Conservation (phyloP, 2,113 vertebrate species). For the Mobula hypostoma region DNA sequence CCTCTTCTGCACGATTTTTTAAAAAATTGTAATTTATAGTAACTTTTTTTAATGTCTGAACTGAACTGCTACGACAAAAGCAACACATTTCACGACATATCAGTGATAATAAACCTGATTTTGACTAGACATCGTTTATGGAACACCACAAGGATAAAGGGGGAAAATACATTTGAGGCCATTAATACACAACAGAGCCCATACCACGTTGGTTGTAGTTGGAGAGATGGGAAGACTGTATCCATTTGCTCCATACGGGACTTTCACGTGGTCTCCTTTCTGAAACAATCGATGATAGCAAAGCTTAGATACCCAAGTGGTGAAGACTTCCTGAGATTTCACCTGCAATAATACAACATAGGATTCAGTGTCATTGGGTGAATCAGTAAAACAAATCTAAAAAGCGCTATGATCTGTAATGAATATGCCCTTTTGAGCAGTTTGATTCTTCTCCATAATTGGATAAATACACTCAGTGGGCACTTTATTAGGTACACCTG, state of each 20-base stretch:
- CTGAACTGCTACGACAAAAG: no score
- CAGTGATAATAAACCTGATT: no score
- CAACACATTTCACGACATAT: no score
- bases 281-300: slow-evolving; percentile 70
- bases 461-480: background rate
- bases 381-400: background rate
- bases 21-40: no score
- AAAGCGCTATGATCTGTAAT: background rate
- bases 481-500: no score
- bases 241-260: slow-evolving; percentile 31
- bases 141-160: background rate
- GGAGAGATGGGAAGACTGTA: background rate
- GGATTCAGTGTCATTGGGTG: background rate
- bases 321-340: slow-evolving; percentile 75
- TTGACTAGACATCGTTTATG: background rate
- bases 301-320: slow-evolving; percentile 82
- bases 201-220: background rate
- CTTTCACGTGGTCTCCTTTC: slow-evolving; percentile 54
- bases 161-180: background rate
- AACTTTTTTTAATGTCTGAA: no score
- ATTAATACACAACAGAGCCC: background rate
- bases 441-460: background rate
- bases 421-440: background rate
- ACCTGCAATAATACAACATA: slow-evolving; percentile 52
- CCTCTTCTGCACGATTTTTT: no score